Percentiles rank a stretch among this genome's conserved stretches.
These are phyloP conservation scores for Spheniscus humboldti DNA, from an alignment of 2,797 vertebrate species.

Conservation along the genomic window DNA sequence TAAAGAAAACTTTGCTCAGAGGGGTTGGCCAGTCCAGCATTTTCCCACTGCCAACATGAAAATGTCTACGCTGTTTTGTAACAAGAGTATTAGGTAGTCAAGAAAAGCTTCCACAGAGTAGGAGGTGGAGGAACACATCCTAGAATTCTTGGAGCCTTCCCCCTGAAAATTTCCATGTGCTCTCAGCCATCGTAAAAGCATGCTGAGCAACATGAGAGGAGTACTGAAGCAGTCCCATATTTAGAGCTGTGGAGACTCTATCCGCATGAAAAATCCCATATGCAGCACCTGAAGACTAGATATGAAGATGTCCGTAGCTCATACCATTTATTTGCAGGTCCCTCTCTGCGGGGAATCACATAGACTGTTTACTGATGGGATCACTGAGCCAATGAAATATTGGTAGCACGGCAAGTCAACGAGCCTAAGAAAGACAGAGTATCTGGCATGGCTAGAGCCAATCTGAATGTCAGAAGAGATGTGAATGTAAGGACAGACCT, in stretches of 20 bases:
- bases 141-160: not conserved
- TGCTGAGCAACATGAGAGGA: fast-evolving
- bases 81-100: not conserved
- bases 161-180: not conserved
- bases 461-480: not conserved
- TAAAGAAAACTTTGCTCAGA: not conserved
- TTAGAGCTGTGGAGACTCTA: not conserved
- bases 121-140: not conserved
- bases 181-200: not conserved
- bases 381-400: not conserved
- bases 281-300: not conserved
- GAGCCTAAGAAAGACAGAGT: not conserved
- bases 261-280: not conserved
- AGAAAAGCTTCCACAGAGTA: not conserved
- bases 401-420: not conserved
- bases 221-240: not conserved
- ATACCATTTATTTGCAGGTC: not conserved
- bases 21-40: not conserved
- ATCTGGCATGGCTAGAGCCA: not conserved
- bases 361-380: not conserved
- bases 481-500: not conserved
- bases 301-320: not conserved
- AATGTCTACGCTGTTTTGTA: fast-evolving
- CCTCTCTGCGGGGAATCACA: not conserved
- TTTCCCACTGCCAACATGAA: not conserved